Evolutionary conservation across 1,140 invertebrate genomes (phyloP).

Genomic region (Sipha flava): DNA sequence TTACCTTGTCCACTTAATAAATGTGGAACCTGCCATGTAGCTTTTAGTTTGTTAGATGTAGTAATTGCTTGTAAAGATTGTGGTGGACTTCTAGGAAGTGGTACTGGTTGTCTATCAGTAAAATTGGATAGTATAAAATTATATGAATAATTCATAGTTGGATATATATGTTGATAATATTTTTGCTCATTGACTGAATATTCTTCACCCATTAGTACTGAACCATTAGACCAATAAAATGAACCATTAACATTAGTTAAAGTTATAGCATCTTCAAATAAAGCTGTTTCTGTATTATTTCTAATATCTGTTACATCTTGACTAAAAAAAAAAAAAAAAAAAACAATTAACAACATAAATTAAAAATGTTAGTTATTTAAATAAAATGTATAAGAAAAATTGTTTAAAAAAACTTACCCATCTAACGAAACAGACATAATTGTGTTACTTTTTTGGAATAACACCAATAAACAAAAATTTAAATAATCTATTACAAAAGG

Average conservation of each 20-base stretch:
- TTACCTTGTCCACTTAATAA: slow-evolving; percentile 65
- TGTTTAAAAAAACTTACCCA: slow-evolving; percentile 49
- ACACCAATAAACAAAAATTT: slow-evolving; percentile 70
- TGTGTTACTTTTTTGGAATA: slow-evolving; percentile 63
- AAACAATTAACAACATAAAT: background rate
- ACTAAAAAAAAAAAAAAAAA: slow-evolving; percentile 44
- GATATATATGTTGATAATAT: slow-evolving; percentile 60
- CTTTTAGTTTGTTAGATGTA: slow-evolving; percentile 59
- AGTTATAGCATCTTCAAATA: slow-evolving; percentile 67
- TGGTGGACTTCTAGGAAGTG: slow-evolving; percentile 67
- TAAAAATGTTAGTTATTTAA: background rate
- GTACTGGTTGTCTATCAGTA: slow-evolving; percentile 56
- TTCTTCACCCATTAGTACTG: slow-evolving; percentile 62
- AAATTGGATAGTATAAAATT: slow-evolving; percentile 15
- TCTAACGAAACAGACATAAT: slow-evolving; percentile 71
- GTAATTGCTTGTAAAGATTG: slow-evolving; percentile 67
- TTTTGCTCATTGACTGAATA: slow-evolving; percentile 54
- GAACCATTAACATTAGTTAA: slow-evolving; percentile 63
- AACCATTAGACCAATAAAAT: slow-evolving; percentile 76
- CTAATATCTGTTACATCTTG: slow-evolving; percentile 62
- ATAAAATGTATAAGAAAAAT: background rate
- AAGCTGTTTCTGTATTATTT: slow-evolving; percentile 61
- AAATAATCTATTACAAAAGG: slow-evolving; percentile 71
- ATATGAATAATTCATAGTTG: background rate
- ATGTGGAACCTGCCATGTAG: slow-evolving; percentile 69